Percentiles rank a stretch among this genome's conserved stretches.
These are phyloP conservation scores for Phyto melanocephala DNA, from an alignment of 2,888 invertebrate genomes.

Conservation along the genomic window DNA sequence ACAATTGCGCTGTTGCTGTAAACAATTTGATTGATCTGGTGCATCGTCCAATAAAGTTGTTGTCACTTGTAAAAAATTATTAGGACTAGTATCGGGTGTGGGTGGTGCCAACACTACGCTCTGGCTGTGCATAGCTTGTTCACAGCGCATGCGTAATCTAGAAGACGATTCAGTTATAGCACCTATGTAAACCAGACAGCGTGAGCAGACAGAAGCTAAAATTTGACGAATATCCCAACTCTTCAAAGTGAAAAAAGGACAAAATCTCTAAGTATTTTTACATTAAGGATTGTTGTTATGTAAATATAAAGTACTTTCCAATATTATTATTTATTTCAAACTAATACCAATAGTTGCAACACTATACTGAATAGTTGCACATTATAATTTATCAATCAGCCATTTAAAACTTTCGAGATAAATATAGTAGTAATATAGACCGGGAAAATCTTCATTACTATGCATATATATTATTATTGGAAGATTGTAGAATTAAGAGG, in stretches of 20 bases:
- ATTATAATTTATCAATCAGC: no score
- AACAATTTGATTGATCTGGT: not conserved
- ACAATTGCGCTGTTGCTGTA: conserved; percentile 25
- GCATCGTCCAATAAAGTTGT: conserved; percentile 31
- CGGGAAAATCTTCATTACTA: no score
- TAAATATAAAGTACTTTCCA: no score
- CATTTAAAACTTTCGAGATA: no score
- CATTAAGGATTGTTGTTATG: no score
- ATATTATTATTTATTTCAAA: no score
- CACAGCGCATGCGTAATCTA: conserved; percentile 43
- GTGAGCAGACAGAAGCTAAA: conserved; percentile 45
- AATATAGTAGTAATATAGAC: no score
- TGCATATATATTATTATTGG: no score
- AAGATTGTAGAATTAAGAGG: no score
- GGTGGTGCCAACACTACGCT: conserved; percentile 27
- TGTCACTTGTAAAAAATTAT: conserved; percentile 41
- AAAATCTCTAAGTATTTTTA: no score
- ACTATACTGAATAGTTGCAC: no score
- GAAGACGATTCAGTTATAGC: conserved; percentile 53
- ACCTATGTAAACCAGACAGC: conserved; percentile 48
- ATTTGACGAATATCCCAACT: conserved; percentile 56
- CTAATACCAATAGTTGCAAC: no score
- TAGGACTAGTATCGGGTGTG: conserved; percentile 53
- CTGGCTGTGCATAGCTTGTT: conserved; percentile 45
- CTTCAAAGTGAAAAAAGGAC: conserved; percentile 11